Conservation (phyloP, 2,888 invertebrate genomes). For the Drosophila testacea region DNA sequence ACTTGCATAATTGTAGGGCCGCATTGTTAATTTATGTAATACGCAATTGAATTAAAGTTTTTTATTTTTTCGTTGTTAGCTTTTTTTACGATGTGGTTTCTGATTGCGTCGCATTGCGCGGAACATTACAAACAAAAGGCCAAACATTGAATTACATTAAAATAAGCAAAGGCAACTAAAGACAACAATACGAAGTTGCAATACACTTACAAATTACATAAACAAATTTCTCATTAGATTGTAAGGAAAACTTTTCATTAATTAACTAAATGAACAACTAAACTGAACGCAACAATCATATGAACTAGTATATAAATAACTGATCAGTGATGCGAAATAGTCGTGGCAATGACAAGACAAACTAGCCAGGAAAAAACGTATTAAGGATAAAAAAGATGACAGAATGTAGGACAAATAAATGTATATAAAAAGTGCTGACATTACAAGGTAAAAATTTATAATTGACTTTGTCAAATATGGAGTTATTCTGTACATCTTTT, state of each 20-base stretch:
- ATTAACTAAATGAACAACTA: neutral
- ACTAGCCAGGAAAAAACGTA: too few relatives aligned
- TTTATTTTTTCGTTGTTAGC: slow-evolving; percentile 51
- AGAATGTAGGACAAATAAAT: too few relatives aligned
- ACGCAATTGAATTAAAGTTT: slow-evolving; percentile 77
- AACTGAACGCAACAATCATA: neutral
- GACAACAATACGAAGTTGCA: slow-evolving; percentile 6
- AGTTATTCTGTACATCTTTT: too few relatives aligned
- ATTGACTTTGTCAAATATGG: too few relatives aligned
- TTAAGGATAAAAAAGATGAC: too few relatives aligned
- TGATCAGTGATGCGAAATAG: neutral
- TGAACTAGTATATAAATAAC: neutral
- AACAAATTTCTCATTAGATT: neutral
- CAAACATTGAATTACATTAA: slow-evolving; percentile 27
- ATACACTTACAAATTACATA: slow-evolving; percentile 26
- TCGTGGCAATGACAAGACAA: too few relatives aligned
- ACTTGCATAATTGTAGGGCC: slow-evolving; percentile 77
- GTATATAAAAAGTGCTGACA: too few relatives aligned
- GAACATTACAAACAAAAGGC: slow-evolving; percentile 30
- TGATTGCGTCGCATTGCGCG: slow-evolving; percentile 31
- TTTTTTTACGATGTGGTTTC: slow-evolving; percentile 47
- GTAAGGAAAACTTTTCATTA: neutral
- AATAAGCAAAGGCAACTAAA: neutral
- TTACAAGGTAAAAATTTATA: too few relatives aligned
- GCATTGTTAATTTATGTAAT: slow-evolving; percentile 70